phyloP scores from a whole-genome alignment of 2,888 invertebrate genomes.

The Drosophila quinaria region DNA sequence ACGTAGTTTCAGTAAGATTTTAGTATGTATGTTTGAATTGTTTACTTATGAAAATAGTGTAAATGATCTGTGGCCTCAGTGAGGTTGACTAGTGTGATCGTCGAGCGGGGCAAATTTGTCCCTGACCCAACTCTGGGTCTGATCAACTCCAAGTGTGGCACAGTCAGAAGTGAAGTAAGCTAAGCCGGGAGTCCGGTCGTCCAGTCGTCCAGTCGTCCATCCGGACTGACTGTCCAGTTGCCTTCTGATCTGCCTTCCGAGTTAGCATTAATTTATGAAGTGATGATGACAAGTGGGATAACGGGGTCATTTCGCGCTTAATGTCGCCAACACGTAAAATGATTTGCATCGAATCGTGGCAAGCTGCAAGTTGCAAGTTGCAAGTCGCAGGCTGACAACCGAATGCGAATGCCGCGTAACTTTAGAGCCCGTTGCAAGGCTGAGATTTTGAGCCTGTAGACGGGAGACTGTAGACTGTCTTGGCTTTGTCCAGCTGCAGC shows the following conservation, averaged over 20 bases:
- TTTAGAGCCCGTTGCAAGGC: slow-evolving; percentile 64
- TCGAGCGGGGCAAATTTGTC: slow-evolving; percentile 16
- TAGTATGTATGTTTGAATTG: not conserved
- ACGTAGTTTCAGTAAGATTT: not conserved
- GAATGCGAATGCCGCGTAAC: slow-evolving; percentile 68
- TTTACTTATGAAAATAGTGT: not conserved
- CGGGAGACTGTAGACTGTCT: slow-evolving; percentile 26
- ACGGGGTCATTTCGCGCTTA: slow-evolving; percentile 83
- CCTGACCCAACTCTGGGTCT: slow-evolving; percentile 42
- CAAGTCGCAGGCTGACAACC: slow-evolving; percentile 14
- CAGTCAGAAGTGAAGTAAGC: slow-evolving; percentile 24
- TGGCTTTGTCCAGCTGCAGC: slow-evolving; percentile 26
- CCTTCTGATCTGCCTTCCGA: slow-evolving; percentile 54
- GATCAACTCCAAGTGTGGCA: not conserved
- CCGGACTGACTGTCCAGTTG: slow-evolving; percentile 13
- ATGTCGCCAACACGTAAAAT: slow-evolving; percentile 84
- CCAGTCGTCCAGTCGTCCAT: too few relatives aligned
- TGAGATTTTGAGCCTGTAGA: slow-evolving; percentile 45
- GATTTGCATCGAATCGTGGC: slow-evolving; percentile 74
- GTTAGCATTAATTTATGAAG: slow-evolving; percentile 82
- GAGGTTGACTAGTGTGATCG: slow-evolving; percentile 17
- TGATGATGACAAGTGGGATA: slow-evolving; percentile 84
- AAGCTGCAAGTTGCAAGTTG: slow-evolving; percentile 1
- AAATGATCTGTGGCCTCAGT: not conserved
- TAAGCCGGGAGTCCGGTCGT: slow-evolving; percentile 1